Percentiles rank a stretch among this genome's conserved stretches.
These are phyloP conservation scores for Priocnemis perturbator DNA, from an alignment of 2,888 invertebrate genomes.

Conservation along the genomic window DNA sequence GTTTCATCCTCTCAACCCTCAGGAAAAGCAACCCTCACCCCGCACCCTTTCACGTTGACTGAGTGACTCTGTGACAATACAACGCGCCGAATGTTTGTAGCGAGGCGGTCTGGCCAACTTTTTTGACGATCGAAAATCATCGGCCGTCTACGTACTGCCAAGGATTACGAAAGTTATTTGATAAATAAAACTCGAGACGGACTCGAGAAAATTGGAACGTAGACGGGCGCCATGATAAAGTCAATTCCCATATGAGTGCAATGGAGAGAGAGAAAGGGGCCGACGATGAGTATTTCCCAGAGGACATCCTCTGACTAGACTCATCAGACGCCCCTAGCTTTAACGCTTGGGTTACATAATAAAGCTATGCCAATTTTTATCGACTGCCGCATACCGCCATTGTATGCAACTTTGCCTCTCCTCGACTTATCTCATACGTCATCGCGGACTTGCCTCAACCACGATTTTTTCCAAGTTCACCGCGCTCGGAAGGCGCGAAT, in stretches of 20 bases:
- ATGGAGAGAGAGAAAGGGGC: constrained; percentile 21
- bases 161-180: too few species aligned
- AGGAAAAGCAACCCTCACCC: constrained; percentile 31
- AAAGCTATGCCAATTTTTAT: constrained; percentile 68
- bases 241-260: constrained; percentile 20
- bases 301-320: constrained; percentile 65
- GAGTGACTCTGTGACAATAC: constrained; percentile 52
- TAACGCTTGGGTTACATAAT: constrained; percentile 68
- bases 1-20: constrained; percentile 39
- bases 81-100: constrained; percentile 38
- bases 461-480: too few species aligned
- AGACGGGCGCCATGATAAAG: constrained; percentile 18
- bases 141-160: neutral
- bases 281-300: constrained; percentile 70
- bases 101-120: constrained; percentile 19
- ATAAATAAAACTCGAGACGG: too few species aligned
- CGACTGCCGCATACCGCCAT: constrained; percentile 9
- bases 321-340: constrained; percentile 65
- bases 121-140: constrained; percentile 21
- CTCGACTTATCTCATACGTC: too few species aligned
- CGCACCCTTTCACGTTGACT: constrained; percentile 41
- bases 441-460: too few species aligned
- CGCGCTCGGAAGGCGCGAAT: too few species aligned
- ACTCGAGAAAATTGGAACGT: constrained; percentile 11
- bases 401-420: too few species aligned